Percentiles rank a stretch among this genome's conserved stretches.
phyloP scores from a whole-genome alignment of 2,797 vertebrate species.

The Chloroceryle amazona region DNA sequence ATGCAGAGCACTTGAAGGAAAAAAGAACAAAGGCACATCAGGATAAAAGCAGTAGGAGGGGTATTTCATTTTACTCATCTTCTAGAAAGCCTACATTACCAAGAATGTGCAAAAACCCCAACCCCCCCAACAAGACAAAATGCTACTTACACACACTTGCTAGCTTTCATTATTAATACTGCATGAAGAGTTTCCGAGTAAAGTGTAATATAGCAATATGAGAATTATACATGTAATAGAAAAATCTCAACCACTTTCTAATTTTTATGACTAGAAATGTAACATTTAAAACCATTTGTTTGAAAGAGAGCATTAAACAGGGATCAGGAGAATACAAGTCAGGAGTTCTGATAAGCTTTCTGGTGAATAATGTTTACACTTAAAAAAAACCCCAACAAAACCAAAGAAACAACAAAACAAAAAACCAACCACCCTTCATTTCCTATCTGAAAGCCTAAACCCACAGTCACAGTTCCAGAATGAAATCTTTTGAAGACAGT shows the following conservation, averaged over 20 bases:
- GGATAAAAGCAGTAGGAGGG: conserved; percentile 20
- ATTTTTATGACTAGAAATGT: neutral
- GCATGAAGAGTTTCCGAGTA: conserved; percentile 16
- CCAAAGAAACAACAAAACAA: no score
- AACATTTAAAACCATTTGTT: conserved; percentile 1
- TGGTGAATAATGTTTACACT: neutral
- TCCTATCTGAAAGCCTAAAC: conserved; percentile 14
- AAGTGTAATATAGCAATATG: neutral
- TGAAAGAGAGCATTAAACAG: neutral
- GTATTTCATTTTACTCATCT: conserved; percentile 41
- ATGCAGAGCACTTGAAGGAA: neutral
- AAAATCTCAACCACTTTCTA: conserved; percentile 14
- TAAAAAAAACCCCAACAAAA: neutral
- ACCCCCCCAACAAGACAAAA: neutral
- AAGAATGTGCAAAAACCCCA: neutral
- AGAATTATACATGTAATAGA: conserved; percentile 10
- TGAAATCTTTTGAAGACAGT: neutral
- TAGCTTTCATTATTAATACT: neutral
- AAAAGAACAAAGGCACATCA: conserved; percentile 61
- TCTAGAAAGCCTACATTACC: conserved; percentile 9
- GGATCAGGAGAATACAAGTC: neutral
- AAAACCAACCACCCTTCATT: neutral
- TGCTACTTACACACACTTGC: neutral
- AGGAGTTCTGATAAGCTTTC: conserved; percentile 15
- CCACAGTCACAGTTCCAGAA: neutral